Base-by-base conservation (phyloP, 2,888 invertebrate genomes). In the Aphodius sticticus region DNA sequence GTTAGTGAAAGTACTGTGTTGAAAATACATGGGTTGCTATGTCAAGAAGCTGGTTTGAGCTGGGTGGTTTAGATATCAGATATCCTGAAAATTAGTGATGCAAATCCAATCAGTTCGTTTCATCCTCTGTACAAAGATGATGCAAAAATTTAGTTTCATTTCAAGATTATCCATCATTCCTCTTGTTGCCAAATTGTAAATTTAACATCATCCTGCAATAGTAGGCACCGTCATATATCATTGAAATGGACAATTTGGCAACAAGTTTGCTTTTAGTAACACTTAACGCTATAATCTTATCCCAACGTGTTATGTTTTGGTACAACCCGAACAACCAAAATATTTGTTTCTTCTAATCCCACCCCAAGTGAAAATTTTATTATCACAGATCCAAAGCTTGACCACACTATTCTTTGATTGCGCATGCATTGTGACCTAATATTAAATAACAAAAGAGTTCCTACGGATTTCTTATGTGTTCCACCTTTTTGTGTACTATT, bases 1-100 rank as follows among this genome's bases (percentile, higher is more conserved):
- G 53, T 53, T 53, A 53, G 53, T 53, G 53, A 53, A 53, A 53
- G 86, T 87, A 87, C 86, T 87, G 87, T 87, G 86, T 86, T 87
- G 84, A 83, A 69, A 81, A 81, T 82, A 76, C 53, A 53, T 71
- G 80, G 81, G 80, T 79, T 80, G 89, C 84, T 84, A 84, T 9
- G 53, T 53, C 53, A 53, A 53, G 83, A 87, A 86, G 88, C 87
- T 89, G 90, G 89, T 90, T 90, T 90, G 90, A 90, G 89, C 90
- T 90, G 90, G 90, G 53, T 53, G 53, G 53, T 53, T 53, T 53
- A 53, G 53, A 53, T 53, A 53, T 53, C 53, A 53, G 53, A 3
- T 53, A 53, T 53, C 53, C 53, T 12, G 12, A 7, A 12, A 53
- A 53, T 53, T 53, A 15, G 16, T 12, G 35, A 35, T 15, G 71